Percentiles rank a stretch among this genome's conserved stretches.
These are phyloP conservation scores for Knipowitschia caucasica DNA, from an alignment of 2,797 vertebrate genomes.

Conservation along the genomic window DNA sequence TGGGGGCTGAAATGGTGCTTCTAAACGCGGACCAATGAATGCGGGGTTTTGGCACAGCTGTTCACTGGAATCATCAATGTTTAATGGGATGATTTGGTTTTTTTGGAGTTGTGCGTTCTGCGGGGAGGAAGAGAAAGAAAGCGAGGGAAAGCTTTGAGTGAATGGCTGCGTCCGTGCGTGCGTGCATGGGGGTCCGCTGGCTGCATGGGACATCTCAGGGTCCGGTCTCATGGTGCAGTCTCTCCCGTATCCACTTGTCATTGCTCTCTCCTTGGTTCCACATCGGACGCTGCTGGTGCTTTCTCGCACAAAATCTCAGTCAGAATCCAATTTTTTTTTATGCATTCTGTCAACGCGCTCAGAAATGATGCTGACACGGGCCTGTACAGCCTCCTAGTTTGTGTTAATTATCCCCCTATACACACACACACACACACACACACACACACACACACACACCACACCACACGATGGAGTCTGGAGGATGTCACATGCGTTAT, in stretches of 20 bases:
- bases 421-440: background rate
- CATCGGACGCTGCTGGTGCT: background rate
- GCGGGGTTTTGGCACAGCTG: conserved; percentile 9
- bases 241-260: conserved; percentile 10
- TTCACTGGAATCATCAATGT: background rate
- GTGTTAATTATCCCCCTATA: conserved; percentile 11
- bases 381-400: conserved; percentile 7
- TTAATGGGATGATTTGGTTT: background rate
- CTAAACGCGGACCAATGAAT: background rate
- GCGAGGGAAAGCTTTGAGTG: background rate
- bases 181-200: conserved; percentile 1
- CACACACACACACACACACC: background rate
- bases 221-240: conserved; percentile 13
- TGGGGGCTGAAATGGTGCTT: background rate
- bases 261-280: conserved; percentile 11
- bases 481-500: conserved; percentile 7
- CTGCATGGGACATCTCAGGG: conserved; percentile 12
- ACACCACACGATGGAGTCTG: conserved; percentile 7
- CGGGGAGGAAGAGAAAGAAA: background rate
- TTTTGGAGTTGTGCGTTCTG: background rate
- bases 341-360: background rate
- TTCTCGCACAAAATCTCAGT: background rate
- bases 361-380: background rate
- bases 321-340: background rate
- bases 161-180: too few relatives aligned